phyloP scores from a whole-genome alignment of 2,888 invertebrate species.

The Andrena flavipes region DNA sequence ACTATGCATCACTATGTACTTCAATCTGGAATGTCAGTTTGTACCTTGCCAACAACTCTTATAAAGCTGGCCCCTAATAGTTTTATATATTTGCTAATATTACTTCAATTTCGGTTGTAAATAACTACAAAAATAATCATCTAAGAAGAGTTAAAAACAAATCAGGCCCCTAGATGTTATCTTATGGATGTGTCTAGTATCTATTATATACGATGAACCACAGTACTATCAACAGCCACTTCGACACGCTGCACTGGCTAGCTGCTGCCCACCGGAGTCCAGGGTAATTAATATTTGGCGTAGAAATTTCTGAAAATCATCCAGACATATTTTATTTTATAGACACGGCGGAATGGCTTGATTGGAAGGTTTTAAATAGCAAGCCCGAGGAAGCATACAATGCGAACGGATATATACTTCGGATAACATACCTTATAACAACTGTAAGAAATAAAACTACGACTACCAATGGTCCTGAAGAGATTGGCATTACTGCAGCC shows the following conservation, averaged over 20 bases:
- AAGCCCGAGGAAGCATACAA: not conserved
- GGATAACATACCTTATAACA: conserved; percentile 82
- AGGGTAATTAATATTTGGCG: conserved; percentile 90
- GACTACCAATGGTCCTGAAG: conserved; percentile 83
- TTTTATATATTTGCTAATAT: conserved; percentile 41
- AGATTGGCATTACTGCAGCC: conserved; percentile 86
- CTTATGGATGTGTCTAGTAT: conserved; percentile 53
- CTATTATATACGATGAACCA: conserved; percentile 70
- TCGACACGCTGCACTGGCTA: conserved; percentile 74
- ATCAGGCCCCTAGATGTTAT: conserved; percentile 50
- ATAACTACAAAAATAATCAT: conserved; percentile 74
- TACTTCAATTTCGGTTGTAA: conserved; percentile 60
- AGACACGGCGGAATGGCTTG: not conserved
- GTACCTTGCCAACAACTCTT: conserved; percentile 67
- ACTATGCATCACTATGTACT: conserved; percentile 36
- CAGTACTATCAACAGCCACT: conserved; percentile 76
- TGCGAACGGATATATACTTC: not conserved
- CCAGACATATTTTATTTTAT: not conserved
- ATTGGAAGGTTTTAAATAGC: not conserved
- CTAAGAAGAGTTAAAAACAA: conserved; percentile 61
- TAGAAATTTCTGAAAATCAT: conserved; percentile 87
- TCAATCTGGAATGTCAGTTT: conserved; percentile 68
- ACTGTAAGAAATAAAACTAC: conserved; percentile 86
- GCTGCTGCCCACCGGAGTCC: conserved; percentile 87
- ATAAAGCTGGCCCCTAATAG: conserved; percentile 63